These are phyloP conservation scores for Parus major DNA, from an alignment of 2,113 vertebrate genomes.

Conservation along the genomic window DNA sequence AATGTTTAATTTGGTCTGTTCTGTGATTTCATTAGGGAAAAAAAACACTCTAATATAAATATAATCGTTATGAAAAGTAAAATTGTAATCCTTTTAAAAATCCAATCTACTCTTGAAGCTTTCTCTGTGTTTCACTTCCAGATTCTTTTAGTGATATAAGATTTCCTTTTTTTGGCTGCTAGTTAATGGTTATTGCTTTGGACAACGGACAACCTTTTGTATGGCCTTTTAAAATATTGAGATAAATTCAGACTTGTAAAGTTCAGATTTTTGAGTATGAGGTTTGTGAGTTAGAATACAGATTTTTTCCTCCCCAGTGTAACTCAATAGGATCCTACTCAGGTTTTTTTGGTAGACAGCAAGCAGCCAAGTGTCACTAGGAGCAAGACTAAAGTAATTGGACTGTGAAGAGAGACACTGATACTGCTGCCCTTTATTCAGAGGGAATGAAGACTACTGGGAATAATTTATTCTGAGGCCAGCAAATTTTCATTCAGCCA, in stretches of 20 bases:
- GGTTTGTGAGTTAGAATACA: neutral
- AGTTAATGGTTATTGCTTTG: neutral
- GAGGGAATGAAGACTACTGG: neutral
- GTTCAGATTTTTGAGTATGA: neutral
- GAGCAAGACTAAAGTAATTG: neutral
- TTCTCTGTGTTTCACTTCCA: neutral
- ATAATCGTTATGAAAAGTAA: neutral
- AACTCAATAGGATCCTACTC: neutral
- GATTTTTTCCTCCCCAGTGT: neutral
- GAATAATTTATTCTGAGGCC: neutral
- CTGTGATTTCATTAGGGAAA: neutral
- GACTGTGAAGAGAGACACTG: neutral
- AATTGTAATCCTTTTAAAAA: neutral
- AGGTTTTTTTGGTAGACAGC: neutral
- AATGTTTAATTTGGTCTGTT: neutral
- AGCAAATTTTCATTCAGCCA: neutral
- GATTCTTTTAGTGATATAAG: neutral
- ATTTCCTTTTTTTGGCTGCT: neutral
- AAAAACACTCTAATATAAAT: rapidly evolving
- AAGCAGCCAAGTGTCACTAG: neutral
- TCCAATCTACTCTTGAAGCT: neutral
- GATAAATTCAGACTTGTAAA: neutral
- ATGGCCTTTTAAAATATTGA: neutral
- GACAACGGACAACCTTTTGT: neutral
- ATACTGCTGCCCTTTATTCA: neutral